Evolutionary conservation across 2,113 vertebrate genomes (phyloP).

Genomic region (Alosa alosa): DNA sequence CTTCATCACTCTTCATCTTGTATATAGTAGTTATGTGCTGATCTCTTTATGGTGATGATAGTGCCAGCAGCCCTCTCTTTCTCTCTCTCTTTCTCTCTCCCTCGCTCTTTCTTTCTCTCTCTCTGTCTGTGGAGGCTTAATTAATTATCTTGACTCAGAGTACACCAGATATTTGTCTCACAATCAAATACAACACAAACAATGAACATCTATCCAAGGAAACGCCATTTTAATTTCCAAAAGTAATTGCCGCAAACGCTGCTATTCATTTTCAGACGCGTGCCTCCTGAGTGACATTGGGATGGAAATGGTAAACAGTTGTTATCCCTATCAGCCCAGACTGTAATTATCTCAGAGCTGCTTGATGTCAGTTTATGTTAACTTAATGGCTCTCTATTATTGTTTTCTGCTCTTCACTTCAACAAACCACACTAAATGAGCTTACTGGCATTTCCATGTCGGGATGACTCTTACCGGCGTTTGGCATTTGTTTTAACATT

Average conservation of each 20-base stretch:
- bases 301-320: not conserved
- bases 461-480: not conserved
- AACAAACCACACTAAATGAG: not conserved
- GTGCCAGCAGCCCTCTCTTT: not conserved
- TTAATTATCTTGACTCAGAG: not conserved
- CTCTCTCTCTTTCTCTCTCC: not conserved
- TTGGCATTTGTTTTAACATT: not conserved
- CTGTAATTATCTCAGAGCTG: not conserved
- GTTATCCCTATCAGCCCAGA: not conserved
- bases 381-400: not conserved
- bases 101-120: not conserved
- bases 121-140: not conserved
- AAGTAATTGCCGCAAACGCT: not conserved
- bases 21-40: too few relatives aligned
- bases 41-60: too few relatives aligned
- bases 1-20: not conserved
- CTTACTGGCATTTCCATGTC: not conserved
- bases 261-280: not conserved
- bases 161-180: not conserved
- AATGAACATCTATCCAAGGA: not conserved
- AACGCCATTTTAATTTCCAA: not conserved
- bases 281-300: not conserved
- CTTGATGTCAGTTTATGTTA: not conserved
- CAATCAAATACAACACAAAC: not conserved
- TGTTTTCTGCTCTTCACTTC: not conserved